phyloP scores from a whole-genome alignment of 2,113 vertebrate genomes.

The Calyptomena viridis region DNA sequence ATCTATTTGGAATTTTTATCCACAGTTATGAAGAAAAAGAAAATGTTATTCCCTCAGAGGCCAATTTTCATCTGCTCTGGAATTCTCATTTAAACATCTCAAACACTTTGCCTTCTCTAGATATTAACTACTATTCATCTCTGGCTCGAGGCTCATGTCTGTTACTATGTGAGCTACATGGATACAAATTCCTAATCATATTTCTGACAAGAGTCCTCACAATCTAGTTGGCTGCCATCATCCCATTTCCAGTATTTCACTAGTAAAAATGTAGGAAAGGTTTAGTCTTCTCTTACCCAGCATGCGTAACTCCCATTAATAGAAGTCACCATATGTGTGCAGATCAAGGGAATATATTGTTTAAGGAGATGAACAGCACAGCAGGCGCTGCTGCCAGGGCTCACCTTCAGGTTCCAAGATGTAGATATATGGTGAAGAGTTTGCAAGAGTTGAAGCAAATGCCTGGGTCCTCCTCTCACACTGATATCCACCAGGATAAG shows the following conservation, averaged over 20 bases:
- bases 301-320: conserved; percentile 33
- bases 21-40: conserved; percentile 32
- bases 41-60: conserved; percentile 56
- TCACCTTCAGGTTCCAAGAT: not conserved
- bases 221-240: conserved; percentile 8
- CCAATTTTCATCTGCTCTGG: conserved; percentile 62
- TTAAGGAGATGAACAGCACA: not conserved
- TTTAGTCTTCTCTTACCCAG: not conserved
- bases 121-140: conserved; percentile 38
- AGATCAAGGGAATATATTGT: not conserved
- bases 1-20: conserved; percentile 69
- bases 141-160: conserved; percentile 37
- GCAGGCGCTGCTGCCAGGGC: not conserved
- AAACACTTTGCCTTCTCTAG: conserved; percentile 40
- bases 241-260: conserved; percentile 51
- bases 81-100: conserved; percentile 67
- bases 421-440: not conserved
- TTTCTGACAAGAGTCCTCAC: conserved; percentile 61
- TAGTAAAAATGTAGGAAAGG: conserved; percentile 38
- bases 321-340: not conserved
- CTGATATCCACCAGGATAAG: not conserved
- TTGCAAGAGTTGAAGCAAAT: not conserved
- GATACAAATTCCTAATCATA: conserved; percentile 52
- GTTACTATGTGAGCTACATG: conserved; percentile 32
- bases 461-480: not conserved